Percentiles rank a stretch among this genome's conserved stretches.
phyloP scores from a whole-genome alignment of 2,113 vertebrate species.

The Ptyas mucosa region DNA sequence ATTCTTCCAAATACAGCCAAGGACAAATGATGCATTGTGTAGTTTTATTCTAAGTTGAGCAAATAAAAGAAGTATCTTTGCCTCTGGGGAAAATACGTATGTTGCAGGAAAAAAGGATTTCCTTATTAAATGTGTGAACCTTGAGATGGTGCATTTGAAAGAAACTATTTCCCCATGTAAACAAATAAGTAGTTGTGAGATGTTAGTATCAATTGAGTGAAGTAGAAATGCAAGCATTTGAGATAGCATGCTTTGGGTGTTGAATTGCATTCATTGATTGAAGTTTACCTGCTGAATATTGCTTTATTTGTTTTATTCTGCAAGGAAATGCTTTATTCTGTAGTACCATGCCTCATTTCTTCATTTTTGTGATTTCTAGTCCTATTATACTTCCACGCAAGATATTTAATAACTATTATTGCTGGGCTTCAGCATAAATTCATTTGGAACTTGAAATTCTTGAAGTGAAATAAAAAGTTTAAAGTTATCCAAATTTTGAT shows the following conservation, averaged over 20 bases:
- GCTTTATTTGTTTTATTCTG: neutral
- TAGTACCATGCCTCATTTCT: neutral
- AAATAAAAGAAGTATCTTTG: neutral
- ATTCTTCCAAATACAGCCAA: neutral
- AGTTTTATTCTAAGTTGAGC: neutral
- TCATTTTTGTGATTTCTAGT: neutral
- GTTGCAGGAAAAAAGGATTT: neutral
- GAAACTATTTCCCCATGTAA: neutral
- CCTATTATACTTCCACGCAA: conserved; percentile 31
- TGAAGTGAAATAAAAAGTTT: conserved; percentile 39
- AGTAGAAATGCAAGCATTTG: neutral
- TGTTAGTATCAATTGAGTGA: neutral
- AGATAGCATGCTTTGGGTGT: neutral
- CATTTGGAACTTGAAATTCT: conserved; percentile 37
- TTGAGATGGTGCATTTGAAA: neutral
- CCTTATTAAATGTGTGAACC: neutral
- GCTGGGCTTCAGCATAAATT: conserved; percentile 26
- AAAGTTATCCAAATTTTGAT: conserved; percentile 51
- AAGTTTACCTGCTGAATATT: neutral
- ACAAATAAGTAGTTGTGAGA: neutral
- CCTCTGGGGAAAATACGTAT: neutral
- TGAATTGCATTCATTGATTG: neutral
- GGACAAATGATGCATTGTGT: neutral
- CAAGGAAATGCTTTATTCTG: neutral
- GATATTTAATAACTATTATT: conserved; percentile 40